Conservation (phyloP, 1,140 invertebrate species). For the Leptonema lineaticorne region DNA sequence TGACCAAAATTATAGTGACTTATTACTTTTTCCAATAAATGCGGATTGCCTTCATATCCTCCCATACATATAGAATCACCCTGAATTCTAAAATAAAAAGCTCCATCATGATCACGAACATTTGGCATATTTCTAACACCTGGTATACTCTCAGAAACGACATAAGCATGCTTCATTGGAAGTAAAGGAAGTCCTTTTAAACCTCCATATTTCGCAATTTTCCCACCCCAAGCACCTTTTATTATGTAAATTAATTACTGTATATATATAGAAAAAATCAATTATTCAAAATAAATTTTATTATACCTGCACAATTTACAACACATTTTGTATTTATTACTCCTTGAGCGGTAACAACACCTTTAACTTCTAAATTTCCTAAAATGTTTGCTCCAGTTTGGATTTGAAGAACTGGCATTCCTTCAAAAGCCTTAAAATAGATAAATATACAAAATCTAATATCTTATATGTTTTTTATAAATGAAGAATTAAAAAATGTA, state of each 20-base stretch:
- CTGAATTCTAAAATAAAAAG: slow-evolving; percentile 80
- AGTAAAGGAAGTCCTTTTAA: slow-evolving; percentile 70
- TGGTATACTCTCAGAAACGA: slow-evolving; percentile 76
- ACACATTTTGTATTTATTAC: slow-evolving; percentile 72
- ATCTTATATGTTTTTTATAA: too few relatives aligned
- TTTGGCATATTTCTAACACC: slow-evolving; percentile 75
- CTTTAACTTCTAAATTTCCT: slow-evolving; percentile 68
- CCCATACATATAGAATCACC: slow-evolving; percentile 80
- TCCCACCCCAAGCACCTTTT: slow-evolving; percentile 76
- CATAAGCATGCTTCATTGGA: slow-evolving; percentile 87
- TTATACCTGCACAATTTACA: slow-evolving; percentile 70
- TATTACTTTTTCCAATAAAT: slow-evolving; percentile 70
- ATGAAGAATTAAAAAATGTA: neutral
- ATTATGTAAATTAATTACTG: neutral
- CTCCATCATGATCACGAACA: slow-evolving; percentile 80
- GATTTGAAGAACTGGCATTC: slow-evolving; percentile 71
- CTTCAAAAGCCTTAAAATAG: slow-evolving; percentile 66
- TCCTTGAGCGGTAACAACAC: slow-evolving; percentile 72
- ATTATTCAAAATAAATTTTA: neutral
- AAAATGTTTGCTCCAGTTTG: slow-evolving; percentile 63
- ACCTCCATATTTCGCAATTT: slow-evolving; percentile 70
- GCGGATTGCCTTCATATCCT: slow-evolving; percentile 86
- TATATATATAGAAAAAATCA: neutral
- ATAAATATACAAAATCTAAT: too few relatives aligned
- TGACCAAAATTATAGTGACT: slow-evolving; percentile 8